These are phyloP conservation scores for Syrista parreyssii DNA, from an alignment of 2,888 invertebrate species.

Conservation along the genomic window DNA sequence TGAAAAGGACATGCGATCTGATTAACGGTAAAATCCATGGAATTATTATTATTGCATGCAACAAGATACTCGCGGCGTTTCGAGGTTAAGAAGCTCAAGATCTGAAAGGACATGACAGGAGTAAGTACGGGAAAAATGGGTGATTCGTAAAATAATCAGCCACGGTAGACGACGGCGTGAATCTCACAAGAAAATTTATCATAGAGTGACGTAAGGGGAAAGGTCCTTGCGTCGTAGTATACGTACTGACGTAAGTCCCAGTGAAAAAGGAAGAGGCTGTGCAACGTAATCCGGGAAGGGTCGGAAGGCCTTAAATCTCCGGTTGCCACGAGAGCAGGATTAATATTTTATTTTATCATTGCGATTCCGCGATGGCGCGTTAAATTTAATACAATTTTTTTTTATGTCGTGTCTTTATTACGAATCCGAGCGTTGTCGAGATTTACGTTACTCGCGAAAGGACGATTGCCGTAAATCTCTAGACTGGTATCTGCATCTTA, in stretches of 20 bases:
- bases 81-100: not conserved
- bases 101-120: not conserved
- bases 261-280: not conserved
- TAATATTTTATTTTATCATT: constrained; percentile 58
- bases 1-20: constrained; percentile 62
- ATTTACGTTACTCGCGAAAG: constrained; percentile 36
- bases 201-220: not conserved
- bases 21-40: not conserved
- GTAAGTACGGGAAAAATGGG: not conserved
- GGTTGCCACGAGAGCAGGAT: constrained; percentile 42
- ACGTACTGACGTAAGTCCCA: not conserved
- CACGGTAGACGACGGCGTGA: not conserved
- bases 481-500: constrained; percentile 11
- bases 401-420: constrained; percentile 47
- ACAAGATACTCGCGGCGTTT: not conserved
- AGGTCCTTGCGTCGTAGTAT: not conserved
- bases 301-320: constrained; percentile 43
- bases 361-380: constrained; percentile 45
- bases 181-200: not conserved
- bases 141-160: not conserved
- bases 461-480: not conserved
- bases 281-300: not conserved
- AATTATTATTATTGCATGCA: not conserved
- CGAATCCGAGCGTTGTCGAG: constrained; percentile 41
- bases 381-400: constrained; percentile 51